phyloP scores from a whole-genome alignment of 1,140 invertebrate genomes.

The Aphaenogaster rudis region DNA sequence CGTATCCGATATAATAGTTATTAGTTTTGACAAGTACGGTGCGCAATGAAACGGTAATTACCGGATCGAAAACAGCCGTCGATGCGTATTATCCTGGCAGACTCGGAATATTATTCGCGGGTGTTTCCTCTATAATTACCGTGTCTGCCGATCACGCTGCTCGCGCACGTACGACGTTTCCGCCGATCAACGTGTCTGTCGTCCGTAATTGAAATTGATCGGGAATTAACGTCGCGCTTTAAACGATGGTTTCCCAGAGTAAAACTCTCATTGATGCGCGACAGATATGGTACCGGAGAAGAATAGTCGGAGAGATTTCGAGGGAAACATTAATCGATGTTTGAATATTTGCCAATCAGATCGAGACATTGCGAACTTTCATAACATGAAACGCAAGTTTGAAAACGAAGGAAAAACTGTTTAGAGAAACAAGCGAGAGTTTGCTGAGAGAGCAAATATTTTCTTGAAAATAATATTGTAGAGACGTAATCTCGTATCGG shows the following conservation, averaged over 20 bases:
- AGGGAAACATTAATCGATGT: background rate
- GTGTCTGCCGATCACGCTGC: slow-evolving; percentile 31
- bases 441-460: background rate
- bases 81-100: slow-evolving; percentile 19
- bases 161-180: slow-evolving; percentile 52
- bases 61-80: slow-evolving; percentile 20
- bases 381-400: background rate
- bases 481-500: slow-evolving; percentile 39
- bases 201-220: slow-evolving; percentile 59
- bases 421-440: background rate
- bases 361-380: background rate
- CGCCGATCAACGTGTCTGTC: slow-evolving; percentile 50
- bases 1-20: background rate
- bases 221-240: slow-evolving; percentile 50
- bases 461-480: slow-evolving; percentile 21
- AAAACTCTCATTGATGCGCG: slow-evolving; percentile 6
- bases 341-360: background rate
- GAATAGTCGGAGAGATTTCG: background rate
- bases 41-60: slow-evolving; percentile 47
- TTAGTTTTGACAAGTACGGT: slow-evolving; percentile 29
- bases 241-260: background rate
- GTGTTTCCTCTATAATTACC: slow-evolving; percentile 51
- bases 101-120: slow-evolving; percentile 18
- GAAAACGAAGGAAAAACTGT: background rate
- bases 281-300: background rate